These are phyloP conservation scores for Ciconia nigra DNA, from an alignment of 2,797 vertebrate species.

Conservation along the genomic window DNA sequence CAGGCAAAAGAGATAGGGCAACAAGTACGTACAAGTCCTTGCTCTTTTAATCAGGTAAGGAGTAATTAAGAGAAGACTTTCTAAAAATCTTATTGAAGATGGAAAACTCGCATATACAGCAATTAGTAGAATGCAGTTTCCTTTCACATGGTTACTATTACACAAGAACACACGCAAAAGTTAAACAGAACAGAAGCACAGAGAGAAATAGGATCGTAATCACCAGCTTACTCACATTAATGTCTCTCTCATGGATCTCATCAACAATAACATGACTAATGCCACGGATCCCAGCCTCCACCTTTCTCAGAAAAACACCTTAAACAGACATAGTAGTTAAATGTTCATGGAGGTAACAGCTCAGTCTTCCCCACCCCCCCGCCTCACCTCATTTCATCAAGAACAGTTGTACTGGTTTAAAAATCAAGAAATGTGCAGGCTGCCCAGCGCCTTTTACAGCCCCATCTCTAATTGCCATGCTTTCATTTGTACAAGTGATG, in stretches of 20 bases:
- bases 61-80: background rate
- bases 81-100: background rate
- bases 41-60: background rate
- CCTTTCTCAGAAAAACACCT: slow-evolving; percentile 94
- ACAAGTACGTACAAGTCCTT: background rate
- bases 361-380: background rate
- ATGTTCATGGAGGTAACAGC: background rate
- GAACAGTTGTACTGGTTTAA: background rate
- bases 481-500: background rate
- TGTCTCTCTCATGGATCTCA: slow-evolving; percentile 96
- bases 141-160: background rate
- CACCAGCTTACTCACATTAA: slow-evolving; percentile 85
- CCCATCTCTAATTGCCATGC: background rate
- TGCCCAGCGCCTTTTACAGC: background rate
- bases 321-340: background rate
- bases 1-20: background rate
- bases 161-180: background rate
- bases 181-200: background rate
- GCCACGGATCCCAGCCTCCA: slow-evolving; percentile 93
- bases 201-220: background rate
- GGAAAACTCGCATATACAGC: background rate
- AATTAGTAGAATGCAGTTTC: background rate
- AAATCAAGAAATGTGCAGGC: background rate
- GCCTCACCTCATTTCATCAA: fast-evolving
- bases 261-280: slow-evolving; percentile 98